A percentile compares a stretch with the other conserved stretches of the same genome.
phyloP scores from a whole-genome alignment of 2,888 invertebrate genomes.

The Blastobasis adustella region DNA sequence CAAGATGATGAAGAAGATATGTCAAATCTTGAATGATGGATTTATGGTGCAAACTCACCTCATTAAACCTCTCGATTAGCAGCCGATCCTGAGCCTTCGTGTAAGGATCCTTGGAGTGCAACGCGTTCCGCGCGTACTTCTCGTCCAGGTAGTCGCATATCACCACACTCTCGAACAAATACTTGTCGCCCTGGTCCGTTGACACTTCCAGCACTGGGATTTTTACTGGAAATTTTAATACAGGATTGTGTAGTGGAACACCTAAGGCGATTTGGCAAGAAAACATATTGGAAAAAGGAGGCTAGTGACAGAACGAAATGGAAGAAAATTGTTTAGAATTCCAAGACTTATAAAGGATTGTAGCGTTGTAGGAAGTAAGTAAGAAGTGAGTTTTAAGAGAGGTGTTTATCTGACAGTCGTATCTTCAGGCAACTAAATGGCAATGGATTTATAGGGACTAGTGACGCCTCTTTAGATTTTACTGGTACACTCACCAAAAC shows the following conservation, averaged over 20 bases:
- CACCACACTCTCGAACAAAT: slow-evolving; percentile 85
- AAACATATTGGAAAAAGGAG: no score
- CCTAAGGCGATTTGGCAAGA: no score
- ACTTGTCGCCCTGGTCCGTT: slow-evolving; percentile 71
- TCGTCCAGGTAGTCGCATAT: slow-evolving; percentile 90
- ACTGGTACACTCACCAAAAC: no score
- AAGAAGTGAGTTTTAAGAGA: neutral
- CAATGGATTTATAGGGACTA: neutral
- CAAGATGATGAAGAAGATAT: no score
- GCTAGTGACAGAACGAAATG: no score
- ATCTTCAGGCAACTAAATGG: neutral
- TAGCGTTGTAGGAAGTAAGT: neutral
- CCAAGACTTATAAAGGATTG: no score
- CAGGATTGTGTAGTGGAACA: neutral
- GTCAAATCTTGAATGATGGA: no score
- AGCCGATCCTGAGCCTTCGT: slow-evolving; percentile 83
- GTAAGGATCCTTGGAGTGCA: slow-evolving; percentile 80
- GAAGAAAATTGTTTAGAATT: no score
- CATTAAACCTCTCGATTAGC: slow-evolving; percentile 81
- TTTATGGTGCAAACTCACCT: slow-evolving; percentile 36
- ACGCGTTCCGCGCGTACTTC: slow-evolving; percentile 77
- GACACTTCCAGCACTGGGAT: slow-evolving; percentile 86
- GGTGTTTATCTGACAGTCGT: neutral
- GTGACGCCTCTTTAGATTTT: neutral
- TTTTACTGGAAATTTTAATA: slow-evolving; percentile 69